Evolutionary conservation across 2,113 vertebrate genomes (phyloP).

Genomic region (Megalops atlanticus): DNA sequence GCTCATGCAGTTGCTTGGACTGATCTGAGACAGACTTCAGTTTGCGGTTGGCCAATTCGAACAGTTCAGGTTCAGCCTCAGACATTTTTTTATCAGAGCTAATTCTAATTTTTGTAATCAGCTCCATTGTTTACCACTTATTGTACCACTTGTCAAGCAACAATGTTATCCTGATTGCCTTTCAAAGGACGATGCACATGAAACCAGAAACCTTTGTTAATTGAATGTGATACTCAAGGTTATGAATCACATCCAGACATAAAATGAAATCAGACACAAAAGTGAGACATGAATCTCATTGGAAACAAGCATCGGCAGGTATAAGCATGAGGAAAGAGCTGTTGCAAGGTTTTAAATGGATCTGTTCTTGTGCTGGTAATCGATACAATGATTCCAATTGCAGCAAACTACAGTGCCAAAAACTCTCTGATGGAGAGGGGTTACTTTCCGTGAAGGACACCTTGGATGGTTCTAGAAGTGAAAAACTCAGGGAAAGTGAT

Average conservation of each 20-base stretch:
- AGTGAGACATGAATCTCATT: too few relatives aligned
- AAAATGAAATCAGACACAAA: background rate
- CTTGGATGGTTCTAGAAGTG: too few relatives aligned
- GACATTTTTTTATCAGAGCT: background rate
- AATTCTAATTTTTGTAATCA: background rate
- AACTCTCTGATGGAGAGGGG: background rate
- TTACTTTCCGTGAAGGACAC: background rate
- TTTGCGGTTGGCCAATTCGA: too few relatives aligned
- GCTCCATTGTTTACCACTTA: background rate
- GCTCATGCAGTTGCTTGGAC: too few relatives aligned
- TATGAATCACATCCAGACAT: background rate
- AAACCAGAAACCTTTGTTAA: background rate
- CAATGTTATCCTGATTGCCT: background rate
- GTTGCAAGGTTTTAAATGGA: background rate
- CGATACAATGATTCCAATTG: background rate
- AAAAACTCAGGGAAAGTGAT: background rate
- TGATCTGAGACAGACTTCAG: too few relatives aligned
- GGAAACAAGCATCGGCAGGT: background rate
- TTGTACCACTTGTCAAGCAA: background rate
- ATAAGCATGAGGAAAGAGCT: background rate
- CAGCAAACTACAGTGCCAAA: background rate
- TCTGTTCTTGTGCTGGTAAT: background rate
- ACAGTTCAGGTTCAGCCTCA: background rate
- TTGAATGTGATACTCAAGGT: background rate
- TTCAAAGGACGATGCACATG: background rate